Evolutionary conservation across 2,888 invertebrate species (phyloP), one percentile per base, ranked within the genome.

Genomic region (Zele albiditarsus): DNA sequence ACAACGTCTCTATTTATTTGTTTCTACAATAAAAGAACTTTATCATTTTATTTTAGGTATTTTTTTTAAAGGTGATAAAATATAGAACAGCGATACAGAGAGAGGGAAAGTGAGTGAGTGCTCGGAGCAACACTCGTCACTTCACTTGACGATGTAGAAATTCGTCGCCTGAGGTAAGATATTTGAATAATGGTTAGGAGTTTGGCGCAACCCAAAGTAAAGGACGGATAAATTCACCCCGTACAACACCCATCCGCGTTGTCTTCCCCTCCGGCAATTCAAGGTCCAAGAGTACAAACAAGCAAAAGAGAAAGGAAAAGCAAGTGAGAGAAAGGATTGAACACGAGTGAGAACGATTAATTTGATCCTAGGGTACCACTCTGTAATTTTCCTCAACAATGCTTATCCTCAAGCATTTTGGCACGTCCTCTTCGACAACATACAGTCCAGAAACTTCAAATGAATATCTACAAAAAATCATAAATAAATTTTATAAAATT

Each of bases 301-400:
- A 57, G n/a, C 33, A 10, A 70, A 57, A 58, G 27, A n/a, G n/a
- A 62, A 42, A 60, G 38, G 20, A 31, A 31, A 62, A n/a, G 28
- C 28, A 31, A 62, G 23, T 33, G n/a, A 38, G 46, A 62, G 46
- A 60, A 38, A 31, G 62, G n/a, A 53, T 53, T 53, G 20, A 20
- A 53, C 33, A 33, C 16, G 70, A 27, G 70, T 28, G n/a, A 62
- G 28, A 28, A 23, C 31, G 46, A 66, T 69, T 49, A 75, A 75
- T 71, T 75, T 75, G 66, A 67, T 71, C 70, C 60, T 20, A 46
- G 75, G 12, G 71, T 66, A 63, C 42, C 6, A 27, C 70, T 31
- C 57, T 70, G 65, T 71, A 67, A 71, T 75, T 71, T 75, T 75
- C 71, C 53, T 71, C 25, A 16, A 53, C 62, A 63, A 66, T 65